phyloP scores from a whole-genome alignment of 1,140 invertebrate species.

The Brachionus calyciflorus region DNA sequence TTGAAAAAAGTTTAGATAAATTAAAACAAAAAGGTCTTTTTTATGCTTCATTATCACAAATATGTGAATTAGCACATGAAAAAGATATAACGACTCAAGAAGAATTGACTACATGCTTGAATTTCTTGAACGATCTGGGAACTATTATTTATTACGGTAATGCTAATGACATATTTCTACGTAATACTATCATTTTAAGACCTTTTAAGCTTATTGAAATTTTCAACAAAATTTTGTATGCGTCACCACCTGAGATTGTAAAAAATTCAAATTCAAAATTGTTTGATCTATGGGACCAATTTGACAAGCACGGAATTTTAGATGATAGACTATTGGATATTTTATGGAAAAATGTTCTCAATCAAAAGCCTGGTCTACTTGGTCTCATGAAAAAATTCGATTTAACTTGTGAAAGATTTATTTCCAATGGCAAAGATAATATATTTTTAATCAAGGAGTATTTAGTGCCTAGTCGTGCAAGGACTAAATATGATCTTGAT shows the following conservation, averaged over 20 bases:
- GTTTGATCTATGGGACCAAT: slow-evolving; percentile 52
- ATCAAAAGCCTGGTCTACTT: slow-evolving; percentile 54
- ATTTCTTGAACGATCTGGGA: slow-evolving; percentile 61
- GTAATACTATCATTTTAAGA: slow-evolving; percentile 56
- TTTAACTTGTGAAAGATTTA: slow-evolving; percentile 51
- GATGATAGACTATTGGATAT: slow-evolving; percentile 53
- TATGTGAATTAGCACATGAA: slow-evolving; percentile 56
- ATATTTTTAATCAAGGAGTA: not conserved
- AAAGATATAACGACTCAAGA: slow-evolving; percentile 54
- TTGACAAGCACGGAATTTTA: slow-evolving; percentile 53
- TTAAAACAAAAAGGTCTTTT: slow-evolving; percentile 51
- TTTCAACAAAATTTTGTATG: slow-evolving; percentile 46
- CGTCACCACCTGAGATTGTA: not conserved
- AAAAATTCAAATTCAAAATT: not conserved
- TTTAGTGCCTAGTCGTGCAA: slow-evolving; percentile 13
- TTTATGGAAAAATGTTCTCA: slow-evolving; percentile 52
- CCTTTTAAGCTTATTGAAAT: slow-evolving; percentile 53
- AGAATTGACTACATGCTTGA: slow-evolving; percentile 58
- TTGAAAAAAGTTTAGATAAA: slow-evolving; percentile 56
- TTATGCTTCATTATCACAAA: slow-evolving; percentile 48
- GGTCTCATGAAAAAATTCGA: slow-evolving; percentile 59
- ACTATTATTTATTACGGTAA: slow-evolving; percentile 55
- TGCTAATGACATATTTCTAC: slow-evolving; percentile 51
- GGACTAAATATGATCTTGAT: not conserved
- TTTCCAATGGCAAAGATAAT: not conserved